Base-by-base conservation (phyloP, 2,113 vertebrate species). In the Chionodraco myersi region DNA sequence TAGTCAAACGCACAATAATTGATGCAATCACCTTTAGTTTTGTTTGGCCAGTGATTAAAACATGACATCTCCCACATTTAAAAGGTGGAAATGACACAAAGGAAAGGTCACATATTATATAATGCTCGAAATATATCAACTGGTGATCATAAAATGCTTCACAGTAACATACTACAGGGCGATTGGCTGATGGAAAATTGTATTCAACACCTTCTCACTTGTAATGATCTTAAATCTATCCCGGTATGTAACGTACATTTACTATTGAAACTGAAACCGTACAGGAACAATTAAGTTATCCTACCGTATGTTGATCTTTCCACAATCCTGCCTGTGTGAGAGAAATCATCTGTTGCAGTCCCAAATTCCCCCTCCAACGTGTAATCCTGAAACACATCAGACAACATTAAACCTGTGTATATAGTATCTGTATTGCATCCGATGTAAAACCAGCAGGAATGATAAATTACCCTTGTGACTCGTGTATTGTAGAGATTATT, bases 261-360 rank as follows among this genome's bases (percentile, higher is more conserved):
- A 49, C 1, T 51, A n/a, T 57, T 30, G 12, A 75, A 63, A 68
- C 4, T 36, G 16, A 53, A 49, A 13, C 21, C 10, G 15, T 7
- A 56, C 2, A 44, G 21, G 3, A 18, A 54, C 41, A 72, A n/a
- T 1, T 16, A 30, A 54, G 48, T 16, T 89, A 95, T 96, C 94
- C 0, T 96, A 99, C 98, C 95, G 0, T 96, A 98, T 0, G 97
- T 98, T 0, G 96, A 96, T 87, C 94, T 96, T 92, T 99, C 98
- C 53, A 99, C 63, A 77, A 98, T 88, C 64, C 89, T 94, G 62
- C 97, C 97, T 0, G 77, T 92, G 81, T 96, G 92, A 34, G 95
- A 93, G 90, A 98, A 99, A 89, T 98, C 93, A 12, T 96, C 92
- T 2, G 97, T 97, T 64, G 97, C 97, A 80, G 91, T 96, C 71